Conservation (phyloP, 37 sponge, comb jelly and placozoan genomes). For the Geodia barretti region DNA sequence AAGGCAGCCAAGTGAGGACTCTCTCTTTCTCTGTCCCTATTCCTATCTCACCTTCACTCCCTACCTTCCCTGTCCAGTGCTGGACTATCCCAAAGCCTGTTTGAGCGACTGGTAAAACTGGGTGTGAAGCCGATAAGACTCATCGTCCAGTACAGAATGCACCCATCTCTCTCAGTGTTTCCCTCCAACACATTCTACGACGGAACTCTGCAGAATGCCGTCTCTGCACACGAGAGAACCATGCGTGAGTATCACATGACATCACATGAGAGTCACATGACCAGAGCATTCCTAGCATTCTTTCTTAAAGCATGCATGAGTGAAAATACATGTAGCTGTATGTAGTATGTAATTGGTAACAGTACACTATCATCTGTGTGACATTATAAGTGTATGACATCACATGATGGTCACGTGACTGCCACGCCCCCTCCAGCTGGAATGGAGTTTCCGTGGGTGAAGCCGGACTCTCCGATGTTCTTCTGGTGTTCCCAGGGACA, state of each 20-base stretch:
- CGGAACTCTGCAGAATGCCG: slow-evolving; percentile 95
- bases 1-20: slow-evolving; percentile 85
- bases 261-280: too few species aligned
- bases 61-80: slow-evolving; percentile 56
- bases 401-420: too few species aligned
- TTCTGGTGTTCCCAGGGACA: slow-evolving; percentile 90
- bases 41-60: background rate
- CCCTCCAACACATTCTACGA: slow-evolving; percentile 94
- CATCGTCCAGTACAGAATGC: slow-evolving; percentile 97
- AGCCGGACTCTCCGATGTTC: slow-evolving; percentile 88
- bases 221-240: slow-evolving; percentile 73
- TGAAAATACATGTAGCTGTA: too few species aligned
- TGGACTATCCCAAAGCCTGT: slow-evolving; percentile 94
- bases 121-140: slow-evolving; percentile 86
- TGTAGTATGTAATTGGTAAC: too few species aligned
- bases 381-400: too few species aligned
- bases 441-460: slow-evolving; percentile 87
- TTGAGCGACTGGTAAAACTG: slow-evolving; percentile 89
- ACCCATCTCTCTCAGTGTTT: slow-evolving; percentile 89
- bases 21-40: slow-evolving; percentile 2
- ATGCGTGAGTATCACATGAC: slow-evolving; percentile 10
- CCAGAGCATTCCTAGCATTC: too few species aligned
- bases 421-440: background rate
- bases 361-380: too few species aligned
- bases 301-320: too few species aligned